phyloP scores from a whole-genome alignment of 2,113 vertebrate species.

The Mustela lutreola region DNA sequence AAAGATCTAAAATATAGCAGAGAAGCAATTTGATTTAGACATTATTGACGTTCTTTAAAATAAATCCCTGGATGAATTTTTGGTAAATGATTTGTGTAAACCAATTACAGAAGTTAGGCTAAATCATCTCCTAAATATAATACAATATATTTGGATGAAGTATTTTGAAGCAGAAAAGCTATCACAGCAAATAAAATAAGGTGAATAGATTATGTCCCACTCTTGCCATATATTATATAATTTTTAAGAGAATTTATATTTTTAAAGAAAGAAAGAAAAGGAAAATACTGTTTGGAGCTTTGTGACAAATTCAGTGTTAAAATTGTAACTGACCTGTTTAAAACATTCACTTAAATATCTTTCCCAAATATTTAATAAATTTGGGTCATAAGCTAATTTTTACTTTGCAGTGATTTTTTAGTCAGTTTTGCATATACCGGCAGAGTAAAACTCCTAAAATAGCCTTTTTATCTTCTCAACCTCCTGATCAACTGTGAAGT shows the following conservation, averaged over 20 bases:
- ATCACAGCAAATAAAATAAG: neutral
- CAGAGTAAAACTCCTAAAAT: neutral
- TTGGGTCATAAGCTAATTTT: neutral
- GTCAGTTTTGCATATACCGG: neutral
- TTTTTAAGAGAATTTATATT: slow-evolving; percentile 41
- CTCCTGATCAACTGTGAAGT: neutral
- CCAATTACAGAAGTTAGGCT: neutral
- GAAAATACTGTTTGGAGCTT: neutral
- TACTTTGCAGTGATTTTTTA: neutral
- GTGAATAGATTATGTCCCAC: neutral
- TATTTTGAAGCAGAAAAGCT: slow-evolving; percentile 26
- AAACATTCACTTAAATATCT: neutral
- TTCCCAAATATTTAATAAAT: neutral
- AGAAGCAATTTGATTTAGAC: neutral
- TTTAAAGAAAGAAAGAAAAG: neutral
- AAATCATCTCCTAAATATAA: neutral
- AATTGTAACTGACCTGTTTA: neutral
- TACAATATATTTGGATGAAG: neutral
- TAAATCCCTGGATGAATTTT: slow-evolving; percentile 35
- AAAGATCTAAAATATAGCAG: neutral
- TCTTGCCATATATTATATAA: neutral
- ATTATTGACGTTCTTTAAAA: neutral
- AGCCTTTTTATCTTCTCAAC: neutral
- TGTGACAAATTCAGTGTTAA: neutral
- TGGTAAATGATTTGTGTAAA: neutral